A percentile compares a stretch with the other conserved stretches of the same genome.
Evolutionary conservation across 2,888 invertebrate species (phyloP).

Genomic region (Eubasilissa splendida): DNA sequence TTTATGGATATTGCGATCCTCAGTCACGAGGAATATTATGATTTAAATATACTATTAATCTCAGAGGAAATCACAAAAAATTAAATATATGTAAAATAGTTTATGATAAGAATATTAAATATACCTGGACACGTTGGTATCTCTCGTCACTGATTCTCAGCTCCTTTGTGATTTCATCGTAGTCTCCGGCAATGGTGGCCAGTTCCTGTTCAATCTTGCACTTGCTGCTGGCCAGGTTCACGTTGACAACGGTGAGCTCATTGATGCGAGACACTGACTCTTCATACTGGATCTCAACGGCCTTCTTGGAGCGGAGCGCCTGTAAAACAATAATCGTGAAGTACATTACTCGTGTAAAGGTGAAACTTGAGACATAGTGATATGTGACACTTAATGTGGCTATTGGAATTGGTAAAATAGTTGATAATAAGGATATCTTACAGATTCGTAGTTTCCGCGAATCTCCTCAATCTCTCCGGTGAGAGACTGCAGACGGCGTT

Average conservation of each 20-base stretch:
- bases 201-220: conserved; percentile 97
- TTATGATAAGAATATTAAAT: conserved; percentile 65
- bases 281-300: conserved; percentile 91
- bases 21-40: too few relatives aligned
- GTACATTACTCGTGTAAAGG: background rate
- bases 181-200: conserved; percentile 91
- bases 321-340: conserved; percentile 64
- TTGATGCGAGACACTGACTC: conserved; percentile 94
- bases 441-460: conserved; percentile 90
- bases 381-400: too few relatives aligned
- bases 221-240: conserved; percentile 94
- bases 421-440: conserved; percentile 63
- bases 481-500: conserved; percentile 91
- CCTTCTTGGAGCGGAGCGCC: conserved; percentile 93
- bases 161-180: conserved; percentile 98
- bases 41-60: too few relatives aligned
- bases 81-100: background rate
- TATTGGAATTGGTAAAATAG: too few relatives aligned
- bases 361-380: too few relatives aligned
- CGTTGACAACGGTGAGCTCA: conserved; percentile 95
- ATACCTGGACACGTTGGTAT: conserved; percentile 89
- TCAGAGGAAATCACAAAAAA: background rate
- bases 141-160: conserved; percentile 94
- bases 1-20: too few relatives aligned
- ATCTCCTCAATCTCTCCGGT: conserved; percentile 97